Evolutionary conservation across 2,888 invertebrate species (phyloP), one percentile per base, ranked within the genome.

Genomic region (Perizoma affinitatum): DNA sequence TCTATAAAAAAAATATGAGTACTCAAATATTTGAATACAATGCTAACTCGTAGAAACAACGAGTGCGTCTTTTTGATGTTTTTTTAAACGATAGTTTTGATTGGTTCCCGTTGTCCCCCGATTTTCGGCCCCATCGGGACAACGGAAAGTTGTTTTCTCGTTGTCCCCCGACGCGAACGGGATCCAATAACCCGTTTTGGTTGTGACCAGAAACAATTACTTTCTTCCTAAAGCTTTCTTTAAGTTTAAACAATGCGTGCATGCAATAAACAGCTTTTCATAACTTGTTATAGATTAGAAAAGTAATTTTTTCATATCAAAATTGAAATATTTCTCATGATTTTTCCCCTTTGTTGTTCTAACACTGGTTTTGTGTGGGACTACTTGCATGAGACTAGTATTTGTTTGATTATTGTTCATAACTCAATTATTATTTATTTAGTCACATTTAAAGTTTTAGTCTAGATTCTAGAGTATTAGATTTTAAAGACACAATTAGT

Each of bases 361-460:
- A 66, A 71, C 63, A 66, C 54, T 45, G 48, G 11, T 51, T 63
- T 58, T 55, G 47, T 58, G 61, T 63, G 49, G 53, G 45, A 65
- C 52, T 56, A 60, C 36, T 57, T 63, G 71, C 73, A 72, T 69
- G 72, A 56, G 45, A 61, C 63, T 62, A 48, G 61, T 11, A 42
- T 51, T 49, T 58, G n/a, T 60, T 47, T 43, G 38, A 38, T 36
- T 41, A 49, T 42, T 46, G 49, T 57, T 58, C 9, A 4, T 54
- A 44, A 43, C 38, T 33, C n/a, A 41, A 34, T 54, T 10, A 5
- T 38, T 4, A 35, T 35, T 38, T 41, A 22, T 33, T 34, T 7
- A 34, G n/a, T 54, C 10, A 5, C 5, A 8, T 42, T 47, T 34
- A n/a, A n/a, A 34, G n/a, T 22, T 44, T 11, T 22, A 44, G 22